Conservation (phyloP, 2,888 invertebrate genomes). For the Xestia rhomboidea region DNA sequence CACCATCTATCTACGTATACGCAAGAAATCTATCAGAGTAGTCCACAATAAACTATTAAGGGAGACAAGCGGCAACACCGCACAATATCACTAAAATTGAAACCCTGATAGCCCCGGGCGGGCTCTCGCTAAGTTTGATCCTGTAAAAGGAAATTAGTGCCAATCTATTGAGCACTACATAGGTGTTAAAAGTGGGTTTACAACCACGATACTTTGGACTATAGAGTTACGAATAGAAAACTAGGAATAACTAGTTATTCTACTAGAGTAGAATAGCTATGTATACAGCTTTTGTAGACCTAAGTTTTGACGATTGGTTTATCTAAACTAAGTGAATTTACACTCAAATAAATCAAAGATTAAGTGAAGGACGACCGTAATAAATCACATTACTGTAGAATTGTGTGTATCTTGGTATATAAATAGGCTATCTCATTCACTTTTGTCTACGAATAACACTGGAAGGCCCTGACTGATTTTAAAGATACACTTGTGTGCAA, state of each 20-base stretch:
- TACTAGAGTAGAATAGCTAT: no score
- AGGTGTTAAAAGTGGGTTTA: constrained; percentile 47
- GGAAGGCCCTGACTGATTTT: not conserved
- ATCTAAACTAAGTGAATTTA: constrained; percentile 1
- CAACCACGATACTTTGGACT: not conserved
- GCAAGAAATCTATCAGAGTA: not conserved
- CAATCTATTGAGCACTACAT: constrained; percentile 55
- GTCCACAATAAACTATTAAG: constrained; percentile 29
- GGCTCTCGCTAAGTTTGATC: constrained; percentile 55
- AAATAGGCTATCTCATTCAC: not conserved
- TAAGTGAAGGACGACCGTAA: constrained; percentile 5
- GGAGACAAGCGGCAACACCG: constrained; percentile 13
- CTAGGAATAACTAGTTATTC: not conserved
- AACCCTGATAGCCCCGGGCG: constrained; percentile 43
- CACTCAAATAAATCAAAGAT: not conserved
- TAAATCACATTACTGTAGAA: constrained; percentile 2
- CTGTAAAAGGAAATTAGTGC: constrained; percentile 62
- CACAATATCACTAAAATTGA: constrained; percentile 48
- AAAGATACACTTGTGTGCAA: no score
- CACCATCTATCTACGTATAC: not conserved
- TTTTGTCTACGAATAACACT: not conserved
- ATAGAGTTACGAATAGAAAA: not conserved
- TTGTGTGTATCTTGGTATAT: not conserved
- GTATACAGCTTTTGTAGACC: not conserved
- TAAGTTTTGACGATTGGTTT: not conserved